Evolutionary conservation across 2,888 invertebrate species (phyloP).

Genomic region (Allophyes oxyacanthae): DNA sequence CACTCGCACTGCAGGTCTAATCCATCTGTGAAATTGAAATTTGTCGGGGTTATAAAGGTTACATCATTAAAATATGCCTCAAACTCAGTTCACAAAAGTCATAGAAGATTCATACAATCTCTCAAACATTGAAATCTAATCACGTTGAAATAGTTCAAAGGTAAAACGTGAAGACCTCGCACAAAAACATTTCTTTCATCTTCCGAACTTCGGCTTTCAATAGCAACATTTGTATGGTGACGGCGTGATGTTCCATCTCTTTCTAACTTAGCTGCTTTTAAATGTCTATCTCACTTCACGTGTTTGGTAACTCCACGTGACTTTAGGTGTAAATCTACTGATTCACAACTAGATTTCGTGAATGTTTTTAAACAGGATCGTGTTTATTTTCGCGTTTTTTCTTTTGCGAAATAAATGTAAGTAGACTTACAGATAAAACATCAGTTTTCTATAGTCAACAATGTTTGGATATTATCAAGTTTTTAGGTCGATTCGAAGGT

Average conservation of each 20-base stretch:
- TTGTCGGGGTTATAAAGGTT: no score
- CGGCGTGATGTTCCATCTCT: constrained; percentile 26
- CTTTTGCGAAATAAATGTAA: constrained; percentile 14
- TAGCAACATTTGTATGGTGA: constrained; percentile 49
- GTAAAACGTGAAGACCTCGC: constrained; percentile 21
- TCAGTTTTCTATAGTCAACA: no score
- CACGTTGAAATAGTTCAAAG: constrained; percentile 31
- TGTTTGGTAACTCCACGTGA: constrained; percentile 44
- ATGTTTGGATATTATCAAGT: no score
- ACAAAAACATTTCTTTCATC: constrained; percentile 50
- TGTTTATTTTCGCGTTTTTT: constrained; percentile 35
- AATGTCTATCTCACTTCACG: constrained; percentile 33
- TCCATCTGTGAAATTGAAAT: no score
- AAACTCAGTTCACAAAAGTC: neutral
- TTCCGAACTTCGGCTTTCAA: constrained; percentile 45
- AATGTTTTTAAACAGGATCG: constrained; percentile 16
- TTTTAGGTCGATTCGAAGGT: no score
- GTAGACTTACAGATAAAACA: no score
- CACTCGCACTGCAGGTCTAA: no score
- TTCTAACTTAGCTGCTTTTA: constrained; percentile 1
- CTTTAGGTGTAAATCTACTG: constrained; percentile 43
- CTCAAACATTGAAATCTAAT: constrained; percentile 23
- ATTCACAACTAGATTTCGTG: constrained; percentile 35
- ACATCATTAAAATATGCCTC: neutral
- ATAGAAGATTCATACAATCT: neutral